Conservation (phyloP, 2,113 vertebrate genomes). For the Serinus canaria region DNA sequence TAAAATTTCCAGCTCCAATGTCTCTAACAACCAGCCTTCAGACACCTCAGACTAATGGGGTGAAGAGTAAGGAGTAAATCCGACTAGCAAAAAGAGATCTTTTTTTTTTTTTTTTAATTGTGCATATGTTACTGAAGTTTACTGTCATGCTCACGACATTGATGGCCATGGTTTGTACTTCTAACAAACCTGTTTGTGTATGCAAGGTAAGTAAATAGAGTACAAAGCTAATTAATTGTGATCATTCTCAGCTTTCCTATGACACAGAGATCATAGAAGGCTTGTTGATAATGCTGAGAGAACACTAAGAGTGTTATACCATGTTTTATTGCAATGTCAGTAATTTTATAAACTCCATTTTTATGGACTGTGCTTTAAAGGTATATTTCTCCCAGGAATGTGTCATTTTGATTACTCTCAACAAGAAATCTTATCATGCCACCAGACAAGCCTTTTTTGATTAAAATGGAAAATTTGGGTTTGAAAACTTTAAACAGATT, state of each 20-base stretch:
- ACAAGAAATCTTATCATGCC: background rate
- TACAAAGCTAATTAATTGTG: background rate
- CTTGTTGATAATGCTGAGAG: background rate
- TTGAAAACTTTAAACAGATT: background rate
- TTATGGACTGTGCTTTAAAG: slow-evolving; percentile 32
- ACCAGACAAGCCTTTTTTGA: background rate
- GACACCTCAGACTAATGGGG: background rate
- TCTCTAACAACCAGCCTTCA: background rate
- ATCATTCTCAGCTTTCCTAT: background rate
- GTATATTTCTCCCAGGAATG: background rate
- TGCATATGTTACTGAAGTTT: background rate
- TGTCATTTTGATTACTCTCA: background rate
- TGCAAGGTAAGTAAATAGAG: background rate
- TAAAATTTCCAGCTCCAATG: background rate
- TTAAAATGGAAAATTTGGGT: background rate
- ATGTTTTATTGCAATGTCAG: background rate
- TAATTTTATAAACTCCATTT: slow-evolving; percentile 1
- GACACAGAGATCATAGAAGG: background rate
- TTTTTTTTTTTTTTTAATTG: background rate
- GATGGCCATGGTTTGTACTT: background rate
- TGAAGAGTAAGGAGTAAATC: background rate
- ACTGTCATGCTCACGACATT: background rate
- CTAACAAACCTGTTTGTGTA: background rate
- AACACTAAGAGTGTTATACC: background rate
- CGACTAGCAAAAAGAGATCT: background rate